Conservation (phyloP, 2,888 invertebrate species). For the Branchipolynoe longqiensis region DNA sequence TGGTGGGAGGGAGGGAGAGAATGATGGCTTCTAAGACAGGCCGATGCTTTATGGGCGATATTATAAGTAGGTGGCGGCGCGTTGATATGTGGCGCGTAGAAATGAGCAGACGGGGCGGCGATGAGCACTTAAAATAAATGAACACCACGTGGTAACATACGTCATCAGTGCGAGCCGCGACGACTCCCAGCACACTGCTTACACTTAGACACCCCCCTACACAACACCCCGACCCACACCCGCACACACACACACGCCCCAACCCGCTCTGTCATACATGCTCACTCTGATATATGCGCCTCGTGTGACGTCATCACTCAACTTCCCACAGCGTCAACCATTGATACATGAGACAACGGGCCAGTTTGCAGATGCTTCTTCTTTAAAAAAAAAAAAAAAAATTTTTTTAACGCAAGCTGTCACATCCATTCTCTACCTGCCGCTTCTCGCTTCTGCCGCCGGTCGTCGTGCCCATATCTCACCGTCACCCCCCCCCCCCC, state of each 20-base stretch:
- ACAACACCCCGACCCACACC: too few species aligned
- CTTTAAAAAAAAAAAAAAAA: too few species aligned
- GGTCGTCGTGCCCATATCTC: constrained; percentile 1
- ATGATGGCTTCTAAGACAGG: too few species aligned
- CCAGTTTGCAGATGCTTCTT: constrained; percentile 31
- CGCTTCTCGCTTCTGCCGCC: constrained; percentile 12
- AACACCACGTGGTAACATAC: background rate
- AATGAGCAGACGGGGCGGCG: constrained; percentile 38
- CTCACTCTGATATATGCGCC: constrained; percentile 17
- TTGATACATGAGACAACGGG: constrained; percentile 36
- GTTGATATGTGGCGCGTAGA: background rate
- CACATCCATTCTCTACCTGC: constrained; percentile 29
- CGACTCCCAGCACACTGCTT: too few species aligned
- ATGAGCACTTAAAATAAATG: constrained; percentile 38
- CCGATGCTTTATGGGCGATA: constrained; percentile 21
- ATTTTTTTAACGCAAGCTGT: too few species aligned
- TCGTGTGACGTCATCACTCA: constrained; percentile 2
- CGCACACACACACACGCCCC: too few species aligned
- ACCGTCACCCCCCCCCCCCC: too few species aligned
- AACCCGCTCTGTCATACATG: background rate
- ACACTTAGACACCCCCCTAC: too few species aligned
- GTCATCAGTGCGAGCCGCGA: too few species aligned
- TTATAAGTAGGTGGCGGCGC: background rate
- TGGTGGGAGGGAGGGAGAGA: background rate
- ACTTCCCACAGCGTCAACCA: constrained; percentile 22